A percentile compares a stretch with the other conserved stretches of the same genome.
phyloP scores from a whole-genome alignment of 1,140 invertebrate genomes.

The Anthonomus grandis region DNA sequence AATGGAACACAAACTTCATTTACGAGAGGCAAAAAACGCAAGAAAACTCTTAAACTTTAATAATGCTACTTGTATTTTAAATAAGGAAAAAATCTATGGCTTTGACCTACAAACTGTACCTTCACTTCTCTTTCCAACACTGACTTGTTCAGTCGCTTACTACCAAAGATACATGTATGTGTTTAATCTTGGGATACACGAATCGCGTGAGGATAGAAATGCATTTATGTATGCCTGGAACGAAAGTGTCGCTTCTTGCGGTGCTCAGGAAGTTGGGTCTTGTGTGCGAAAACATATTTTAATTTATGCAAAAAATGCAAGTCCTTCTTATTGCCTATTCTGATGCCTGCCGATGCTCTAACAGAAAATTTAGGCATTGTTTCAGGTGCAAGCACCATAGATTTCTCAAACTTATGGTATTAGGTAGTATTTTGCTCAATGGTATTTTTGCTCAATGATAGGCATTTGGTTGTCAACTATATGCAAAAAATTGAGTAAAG shows the following conservation, averaged over 20 bases:
- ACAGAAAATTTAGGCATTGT: too few relatives aligned
- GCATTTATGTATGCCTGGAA: background rate
- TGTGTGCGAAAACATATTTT: background rate
- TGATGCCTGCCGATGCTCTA: too few relatives aligned
- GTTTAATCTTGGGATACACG: background rate
- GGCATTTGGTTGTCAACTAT: too few relatives aligned
- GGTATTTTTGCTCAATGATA: too few relatives aligned
- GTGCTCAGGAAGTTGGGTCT: background rate
- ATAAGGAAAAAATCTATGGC: background rate
- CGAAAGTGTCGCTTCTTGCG: background rate
- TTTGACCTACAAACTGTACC: background rate
- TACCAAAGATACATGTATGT: background rate
- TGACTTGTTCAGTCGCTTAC: background rate
- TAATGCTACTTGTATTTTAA: too few relatives aligned
- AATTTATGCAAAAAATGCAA: background rate
- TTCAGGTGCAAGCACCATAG: too few relatives aligned
- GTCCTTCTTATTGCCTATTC: too few relatives aligned
- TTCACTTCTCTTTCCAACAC: background rate
- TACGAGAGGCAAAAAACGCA: background rate
- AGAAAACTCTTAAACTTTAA: background rate
- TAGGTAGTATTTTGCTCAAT: too few relatives aligned
- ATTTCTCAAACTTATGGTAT: too few relatives aligned
- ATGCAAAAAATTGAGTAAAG: too few relatives aligned
- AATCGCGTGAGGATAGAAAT: background rate
- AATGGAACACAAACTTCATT: background rate